These are phyloP conservation scores for Diadophis punctatus DNA, from an alignment of 2,113 vertebrate genomes.

Conservation along the genomic window DNA sequence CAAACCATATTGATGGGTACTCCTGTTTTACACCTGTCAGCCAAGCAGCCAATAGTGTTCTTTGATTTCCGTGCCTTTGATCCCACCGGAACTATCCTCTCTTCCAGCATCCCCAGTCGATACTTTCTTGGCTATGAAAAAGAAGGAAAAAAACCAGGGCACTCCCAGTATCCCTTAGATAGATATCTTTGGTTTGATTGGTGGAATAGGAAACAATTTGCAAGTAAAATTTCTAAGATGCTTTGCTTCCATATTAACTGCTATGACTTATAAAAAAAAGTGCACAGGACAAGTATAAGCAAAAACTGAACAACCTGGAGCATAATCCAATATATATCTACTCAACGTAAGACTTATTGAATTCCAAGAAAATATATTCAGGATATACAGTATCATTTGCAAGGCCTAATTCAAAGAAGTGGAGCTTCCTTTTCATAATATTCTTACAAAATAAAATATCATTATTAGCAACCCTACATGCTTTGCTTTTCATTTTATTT, in stretches of 20 bases:
- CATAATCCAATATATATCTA: background rate
- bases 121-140: conserved; percentile 80
- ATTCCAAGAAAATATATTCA: background rate
- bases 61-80: conserved; percentile 80
- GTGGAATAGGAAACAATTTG: conserved; percentile 68
- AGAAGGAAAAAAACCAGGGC: conserved; percentile 79
- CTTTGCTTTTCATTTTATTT: conserved; percentile 45
- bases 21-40: conserved; percentile 82
- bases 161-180: conserved; percentile 74
- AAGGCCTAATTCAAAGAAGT: background rate
- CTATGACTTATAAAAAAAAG: conserved; percentile 21
- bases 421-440: background rate
- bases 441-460: background rate
- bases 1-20: conserved; percentile 81
- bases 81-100: conserved; percentile 81
- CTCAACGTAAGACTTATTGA: background rate
- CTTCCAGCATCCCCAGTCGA: conserved; percentile 80
- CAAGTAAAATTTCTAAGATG: conserved; percentile 68
- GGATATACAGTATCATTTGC: background rate
- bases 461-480: background rate
- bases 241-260: conserved; percentile 53
- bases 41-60: conserved; percentile 78
- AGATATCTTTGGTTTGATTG: conserved; percentile 51
- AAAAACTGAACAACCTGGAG: conserved; percentile 17
- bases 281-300: conserved; percentile 6